These are phyloP conservation scores for Gymnocephalus cernua DNA, from an alignment of 2,113 vertebrate species.

Conservation along the genomic window DNA sequence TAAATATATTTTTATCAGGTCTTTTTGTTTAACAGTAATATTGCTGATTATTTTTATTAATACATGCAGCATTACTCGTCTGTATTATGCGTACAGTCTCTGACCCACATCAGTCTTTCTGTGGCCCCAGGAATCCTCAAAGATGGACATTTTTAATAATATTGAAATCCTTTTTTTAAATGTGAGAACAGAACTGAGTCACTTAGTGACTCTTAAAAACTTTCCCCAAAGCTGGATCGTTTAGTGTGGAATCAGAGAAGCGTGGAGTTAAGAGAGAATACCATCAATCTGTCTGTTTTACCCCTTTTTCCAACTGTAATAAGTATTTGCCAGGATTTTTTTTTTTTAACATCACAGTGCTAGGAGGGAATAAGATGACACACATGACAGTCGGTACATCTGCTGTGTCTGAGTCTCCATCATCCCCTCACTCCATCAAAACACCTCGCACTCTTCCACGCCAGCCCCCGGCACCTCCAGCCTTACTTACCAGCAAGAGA, in stretches of 20 bases:
- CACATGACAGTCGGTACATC: conserved; percentile 24
- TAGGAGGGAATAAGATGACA: conserved; percentile 17
- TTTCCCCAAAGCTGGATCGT: background rate
- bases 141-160: background rate
- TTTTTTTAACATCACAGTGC: background rate
- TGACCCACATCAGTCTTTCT: conserved; percentile 1
- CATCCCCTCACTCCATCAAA: conserved; percentile 25
- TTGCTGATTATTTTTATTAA: background rate
- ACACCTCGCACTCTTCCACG: background rate
- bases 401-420: conserved; percentile 29
- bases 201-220: background rate
- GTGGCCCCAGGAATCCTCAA: background rate
- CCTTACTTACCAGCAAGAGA: conserved; percentile 7
- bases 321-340: background rate
- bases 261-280: background rate
- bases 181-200: conserved; percentile 1
- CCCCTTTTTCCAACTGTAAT: background rate
- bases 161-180: background rate
- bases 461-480: background rate
- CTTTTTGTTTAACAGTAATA: background rate
- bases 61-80: too few relatives aligned
- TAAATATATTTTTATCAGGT: background rate
- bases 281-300: background rate
- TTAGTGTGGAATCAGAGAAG: conserved; percentile 2
- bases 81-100: background rate